Evolutionary conservation across 1,140 invertebrate species (phyloP).

Genomic region (Bombyx mandarina): DNA sequence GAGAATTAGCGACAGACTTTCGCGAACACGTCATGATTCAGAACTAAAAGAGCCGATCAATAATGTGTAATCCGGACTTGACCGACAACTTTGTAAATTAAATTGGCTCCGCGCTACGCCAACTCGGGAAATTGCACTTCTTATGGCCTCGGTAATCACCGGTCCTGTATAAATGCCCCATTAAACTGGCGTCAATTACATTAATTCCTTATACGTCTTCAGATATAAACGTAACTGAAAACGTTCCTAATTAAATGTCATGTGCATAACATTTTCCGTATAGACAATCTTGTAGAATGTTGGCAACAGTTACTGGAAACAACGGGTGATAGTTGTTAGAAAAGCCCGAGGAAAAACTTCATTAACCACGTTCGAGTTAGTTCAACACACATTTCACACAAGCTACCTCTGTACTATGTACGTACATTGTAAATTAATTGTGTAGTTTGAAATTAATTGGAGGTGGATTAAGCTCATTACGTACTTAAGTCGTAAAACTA

Average conservation of each 20-base stretch:
- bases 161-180: conserved; percentile 44
- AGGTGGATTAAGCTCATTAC: too few relatives aligned
- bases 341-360: conserved; percentile 19
- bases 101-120: conserved; percentile 43
- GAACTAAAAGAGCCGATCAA: conserved; percentile 10
- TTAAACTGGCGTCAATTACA: conserved; percentile 57
- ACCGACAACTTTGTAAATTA: conserved; percentile 54
- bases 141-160: conserved; percentile 44
- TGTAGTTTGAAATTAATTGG: too few relatives aligned
- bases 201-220: conserved; percentile 45
- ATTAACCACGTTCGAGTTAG: conserved; percentile 8
- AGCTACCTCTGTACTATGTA: too few relatives aligned
- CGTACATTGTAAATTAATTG: too few relatives aligned
- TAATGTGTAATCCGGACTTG: conserved; percentile 33
- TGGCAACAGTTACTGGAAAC: conserved; percentile 17
- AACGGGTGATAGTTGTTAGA: conserved; percentile 20
- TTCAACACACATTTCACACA: too few relatives aligned
- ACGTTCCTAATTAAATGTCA: conserved; percentile 40
- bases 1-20: conserved; percentile 16
- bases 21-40: conserved; percentile 17
- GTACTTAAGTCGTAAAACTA: too few relatives aligned
- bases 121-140: conserved; percentile 41
- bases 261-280: conserved; percentile 38
- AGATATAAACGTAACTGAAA: conserved; percentile 29
- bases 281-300: conserved; percentile 36